These are phyloP conservation scores for Potorous gilbertii DNA, from an alignment of 2,797 vertebrate species.

Conservation along the genomic window DNA sequence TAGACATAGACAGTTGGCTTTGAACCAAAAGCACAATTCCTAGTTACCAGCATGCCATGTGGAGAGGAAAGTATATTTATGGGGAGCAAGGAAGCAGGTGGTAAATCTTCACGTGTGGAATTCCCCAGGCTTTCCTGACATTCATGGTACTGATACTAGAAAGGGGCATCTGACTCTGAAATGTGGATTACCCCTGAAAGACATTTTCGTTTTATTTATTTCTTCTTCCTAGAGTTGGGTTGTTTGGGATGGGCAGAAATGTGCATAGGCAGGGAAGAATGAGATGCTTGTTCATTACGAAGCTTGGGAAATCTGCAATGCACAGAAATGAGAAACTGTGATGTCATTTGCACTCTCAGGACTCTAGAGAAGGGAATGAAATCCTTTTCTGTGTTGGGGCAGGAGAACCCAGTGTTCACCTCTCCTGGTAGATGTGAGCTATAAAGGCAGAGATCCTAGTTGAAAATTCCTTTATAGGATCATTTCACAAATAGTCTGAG, in stretches of 20 bases:
- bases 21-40: background rate
- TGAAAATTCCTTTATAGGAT: background rate
- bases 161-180: background rate
- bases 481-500: background rate
- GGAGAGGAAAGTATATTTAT: constrained; percentile 5
- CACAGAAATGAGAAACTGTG: background rate
- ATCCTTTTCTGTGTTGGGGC: background rate
- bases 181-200: background rate
- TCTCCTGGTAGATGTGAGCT: background rate
- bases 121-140: background rate
- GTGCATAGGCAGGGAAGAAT: background rate
- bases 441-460: background rate
- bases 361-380: background rate
- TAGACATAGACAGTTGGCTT: background rate
- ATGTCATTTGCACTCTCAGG: background rate
- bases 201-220: background rate
- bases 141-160: background rate
- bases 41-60: background rate
- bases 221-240: background rate
- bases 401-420: background rate
- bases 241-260: background rate
- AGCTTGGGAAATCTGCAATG: background rate
- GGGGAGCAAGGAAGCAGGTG: background rate
- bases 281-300: background rate
- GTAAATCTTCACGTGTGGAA: background rate